Percentiles rank a stretch among this genome's conserved stretches.
These are phyloP conservation scores for Tenthredo notha DNA, from an alignment of 2,888 invertebrate species.

Conservation along the genomic window DNA sequence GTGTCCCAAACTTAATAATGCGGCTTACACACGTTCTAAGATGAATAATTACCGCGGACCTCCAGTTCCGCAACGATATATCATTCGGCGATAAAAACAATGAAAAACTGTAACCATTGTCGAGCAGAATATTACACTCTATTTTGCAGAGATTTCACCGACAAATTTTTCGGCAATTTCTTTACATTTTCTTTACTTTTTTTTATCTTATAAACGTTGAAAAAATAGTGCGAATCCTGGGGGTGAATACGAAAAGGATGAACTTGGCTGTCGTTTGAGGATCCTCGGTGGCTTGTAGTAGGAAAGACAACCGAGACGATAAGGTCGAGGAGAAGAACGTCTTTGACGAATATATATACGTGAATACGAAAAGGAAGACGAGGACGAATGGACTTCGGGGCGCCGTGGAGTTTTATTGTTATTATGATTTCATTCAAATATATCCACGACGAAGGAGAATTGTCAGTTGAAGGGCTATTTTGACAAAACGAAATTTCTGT, in stretches of 20 bases:
- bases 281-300: constrained; percentile 2
- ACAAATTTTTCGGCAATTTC: not conserved
- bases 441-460: constrained; percentile 22
- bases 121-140: not conserved
- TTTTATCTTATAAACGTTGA: not conserved
- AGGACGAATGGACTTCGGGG: constrained; percentile 35
- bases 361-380: not conserved
- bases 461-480: constrained; percentile 42
- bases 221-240: not conserved
- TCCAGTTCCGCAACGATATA: not conserved
- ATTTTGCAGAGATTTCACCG: not conserved
- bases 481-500: constrained; percentile 45
- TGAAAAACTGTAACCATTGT: not conserved
- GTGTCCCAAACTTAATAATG: constrained; percentile 50
- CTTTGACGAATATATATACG: not conserved
- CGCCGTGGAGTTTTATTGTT: constrained; percentile 39
- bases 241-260: constrained; percentile 27
- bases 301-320: constrained; percentile 1
- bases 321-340: constrained; percentile 15
- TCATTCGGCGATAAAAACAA: constrained; percentile 19
- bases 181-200: not conserved
- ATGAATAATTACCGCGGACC: constrained; percentile 40
- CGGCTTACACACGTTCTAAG: constrained; percentile 43
- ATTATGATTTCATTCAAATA: constrained; percentile 49
- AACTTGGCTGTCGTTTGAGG: constrained; percentile 1